phyloP scores from a whole-genome alignment of 2,888 invertebrate genomes.

The Pyrrhosoma nymphula region DNA sequence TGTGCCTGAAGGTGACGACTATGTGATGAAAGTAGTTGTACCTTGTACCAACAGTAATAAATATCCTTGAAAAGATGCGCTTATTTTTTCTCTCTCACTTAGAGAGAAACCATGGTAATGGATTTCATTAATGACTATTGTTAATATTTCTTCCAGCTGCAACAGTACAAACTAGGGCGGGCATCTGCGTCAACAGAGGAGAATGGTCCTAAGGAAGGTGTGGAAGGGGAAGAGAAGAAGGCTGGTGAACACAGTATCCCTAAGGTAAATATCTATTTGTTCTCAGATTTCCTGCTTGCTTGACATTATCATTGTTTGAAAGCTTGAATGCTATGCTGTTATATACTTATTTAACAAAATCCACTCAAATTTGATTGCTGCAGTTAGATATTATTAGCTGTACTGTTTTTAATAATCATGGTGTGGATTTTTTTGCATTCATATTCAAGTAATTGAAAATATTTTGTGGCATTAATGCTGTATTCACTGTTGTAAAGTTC shows the following conservation, averaged over 20 bases:
- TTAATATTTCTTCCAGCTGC: conserved; percentile 81
- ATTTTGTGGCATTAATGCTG: background rate
- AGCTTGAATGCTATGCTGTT: background rate
- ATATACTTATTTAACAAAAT: background rate
- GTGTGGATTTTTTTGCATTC: too few species aligned
- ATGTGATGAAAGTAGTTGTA: too few species aligned
- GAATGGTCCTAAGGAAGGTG: conserved; percentile 86
- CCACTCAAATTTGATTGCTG: too few species aligned
- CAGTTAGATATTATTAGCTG: too few species aligned
- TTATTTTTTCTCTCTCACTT: too few species aligned
- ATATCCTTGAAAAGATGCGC: too few species aligned
- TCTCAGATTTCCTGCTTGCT: conserved; percentile 78
- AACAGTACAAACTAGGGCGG: conserved; percentile 86
- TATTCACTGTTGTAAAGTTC: background rate
- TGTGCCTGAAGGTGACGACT: too few species aligned
- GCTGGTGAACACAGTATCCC: conserved; percentile 76
- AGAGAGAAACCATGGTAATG: too few species aligned
- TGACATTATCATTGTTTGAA: conserved; percentile 56
- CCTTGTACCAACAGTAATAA: too few species aligned
- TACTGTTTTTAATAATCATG: too few species aligned
- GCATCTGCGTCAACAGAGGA: conserved; percentile 84
- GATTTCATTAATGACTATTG: too few species aligned
- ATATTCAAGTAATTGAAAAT: too few species aligned
- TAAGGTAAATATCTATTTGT: conserved; percentile 70
- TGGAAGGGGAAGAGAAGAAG: conserved; percentile 82